Conservation (phyloP, 2,888 invertebrate species). For the Caenorhabditis sp. region DNA sequence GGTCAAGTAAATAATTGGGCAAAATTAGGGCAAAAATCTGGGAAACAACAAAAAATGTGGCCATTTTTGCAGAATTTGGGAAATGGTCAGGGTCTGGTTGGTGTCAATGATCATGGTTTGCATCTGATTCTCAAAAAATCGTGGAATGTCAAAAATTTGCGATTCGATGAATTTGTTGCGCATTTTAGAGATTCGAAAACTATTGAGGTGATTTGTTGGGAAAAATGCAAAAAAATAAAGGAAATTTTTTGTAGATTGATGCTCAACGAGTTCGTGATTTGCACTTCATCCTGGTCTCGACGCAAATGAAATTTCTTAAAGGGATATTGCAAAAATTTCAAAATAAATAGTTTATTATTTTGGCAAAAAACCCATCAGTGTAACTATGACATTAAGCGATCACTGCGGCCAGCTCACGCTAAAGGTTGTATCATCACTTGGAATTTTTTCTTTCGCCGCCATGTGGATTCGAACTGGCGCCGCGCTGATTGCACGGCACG, state of each 20-base stretch:
- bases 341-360: too few species aligned
- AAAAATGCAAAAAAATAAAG: too few species aligned
- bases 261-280: constrained; percentile 18
- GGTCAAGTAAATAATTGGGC: background rate
- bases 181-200: constrained; percentile 21
- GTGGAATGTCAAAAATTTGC: constrained; percentile 32
- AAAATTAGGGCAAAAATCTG: background rate
- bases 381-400: constrained; percentile 60
- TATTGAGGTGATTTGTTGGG: constrained; percentile 16
- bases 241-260: constrained; percentile 16
- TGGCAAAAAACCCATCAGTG: constrained; percentile 47
- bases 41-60: too few species aligned
- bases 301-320: constrained; percentile 38
- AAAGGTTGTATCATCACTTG: constrained; percentile 45
- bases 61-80: constrained; percentile 20
- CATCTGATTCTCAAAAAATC: constrained; percentile 35
- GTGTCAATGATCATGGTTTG: constrained; percentile 40
- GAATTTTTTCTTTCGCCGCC: constrained; percentile 5
- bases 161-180: constrained; percentile 31
- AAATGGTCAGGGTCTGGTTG: constrained; percentile 25
- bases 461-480: constrained; percentile 17
- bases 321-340: constrained; percentile 35
- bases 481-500: background rate
- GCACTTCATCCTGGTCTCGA: constrained; percentile 23
- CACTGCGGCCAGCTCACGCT: constrained; percentile 53